Evolutionary conservation across 2,888 invertebrate species (phyloP).

Genomic region (Nasonia oneida): DNA sequence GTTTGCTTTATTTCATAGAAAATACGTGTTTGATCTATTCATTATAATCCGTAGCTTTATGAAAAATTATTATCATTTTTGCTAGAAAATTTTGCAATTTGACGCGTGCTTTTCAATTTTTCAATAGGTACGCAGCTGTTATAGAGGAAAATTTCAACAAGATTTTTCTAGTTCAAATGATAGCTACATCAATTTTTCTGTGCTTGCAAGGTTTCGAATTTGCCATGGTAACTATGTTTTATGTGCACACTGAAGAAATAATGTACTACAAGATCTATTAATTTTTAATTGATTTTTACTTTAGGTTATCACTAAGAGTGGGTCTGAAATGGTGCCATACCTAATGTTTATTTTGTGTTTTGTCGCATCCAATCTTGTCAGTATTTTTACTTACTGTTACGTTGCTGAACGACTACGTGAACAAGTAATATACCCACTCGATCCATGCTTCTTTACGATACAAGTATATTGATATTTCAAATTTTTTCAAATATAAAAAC

Average conservation of each 20-base stretch:
- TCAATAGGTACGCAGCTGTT: background rate
- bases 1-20: background rate
- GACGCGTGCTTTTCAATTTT: too few relatives aligned
- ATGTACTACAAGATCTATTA: background rate
- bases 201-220: constrained; percentile 7
- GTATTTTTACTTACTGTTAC: background rate
- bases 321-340: background rate
- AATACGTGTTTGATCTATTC: too few relatives aligned
- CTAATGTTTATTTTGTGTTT: background rate
- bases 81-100: too few relatives aligned
- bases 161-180: constrained; percentile 5
- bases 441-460: background rate
- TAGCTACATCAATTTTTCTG: background rate
- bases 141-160: constrained; percentile 14
- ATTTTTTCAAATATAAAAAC: background rate
- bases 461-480: background rate
- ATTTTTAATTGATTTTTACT: background rate
- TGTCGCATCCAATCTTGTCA: background rate
- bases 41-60: background rate
- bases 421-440: background rate
- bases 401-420: constrained; percentile 2
- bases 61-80: background rate
- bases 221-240: background rate
- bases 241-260: background rate
- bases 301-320: background rate